Conservation (phyloP, 2,888 invertebrate species). For the Chorisops tibialis region DNA sequence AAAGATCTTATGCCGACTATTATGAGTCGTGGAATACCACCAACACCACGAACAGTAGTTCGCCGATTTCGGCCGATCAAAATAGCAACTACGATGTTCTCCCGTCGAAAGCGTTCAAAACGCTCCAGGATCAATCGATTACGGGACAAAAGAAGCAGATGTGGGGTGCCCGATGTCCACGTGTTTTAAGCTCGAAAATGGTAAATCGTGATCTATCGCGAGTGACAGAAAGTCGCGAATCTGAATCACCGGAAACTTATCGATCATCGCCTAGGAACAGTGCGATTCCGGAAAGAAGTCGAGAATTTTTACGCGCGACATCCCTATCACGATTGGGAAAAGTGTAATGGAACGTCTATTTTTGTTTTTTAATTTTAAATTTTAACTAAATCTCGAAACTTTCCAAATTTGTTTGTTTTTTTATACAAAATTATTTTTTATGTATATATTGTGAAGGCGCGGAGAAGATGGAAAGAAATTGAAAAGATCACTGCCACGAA, state of each 20-base stretch:
- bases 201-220: slow-evolving; percentile 54
- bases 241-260: slow-evolving; percentile 49
- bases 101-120: slow-evolving; percentile 59
- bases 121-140: slow-evolving; percentile 54
- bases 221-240: slow-evolving; percentile 46
- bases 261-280: slow-evolving; percentile 36
- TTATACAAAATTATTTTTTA: too few relatives aligned
- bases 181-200: slow-evolving; percentile 60
- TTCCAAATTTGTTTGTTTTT: too few relatives aligned
- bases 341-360: slow-evolving; percentile 34
- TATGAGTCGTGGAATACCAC: slow-evolving; percentile 56
- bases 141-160: slow-evolving; percentile 51
- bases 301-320: slow-evolving; percentile 41
- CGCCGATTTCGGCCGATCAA: slow-evolving; percentile 32
- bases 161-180: slow-evolving; percentile 61
- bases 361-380: not conserved
- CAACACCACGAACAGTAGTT: too few relatives aligned
- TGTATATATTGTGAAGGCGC: too few relatives aligned
- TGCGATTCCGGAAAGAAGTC: slow-evolving; percentile 31
- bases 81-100: slow-evolving; percentile 52
- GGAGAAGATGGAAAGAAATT: too few relatives aligned
- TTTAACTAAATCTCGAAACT: not conserved
- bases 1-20: slow-evolving; percentile 55
- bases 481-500: too few relatives aligned
- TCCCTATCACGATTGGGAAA: slow-evolving; percentile 46